A percentile compares a stretch with the other conserved stretches of the same genome.
Conservation (phyloP, 2,888 invertebrate species). For the Drosophila monieri region DNA sequence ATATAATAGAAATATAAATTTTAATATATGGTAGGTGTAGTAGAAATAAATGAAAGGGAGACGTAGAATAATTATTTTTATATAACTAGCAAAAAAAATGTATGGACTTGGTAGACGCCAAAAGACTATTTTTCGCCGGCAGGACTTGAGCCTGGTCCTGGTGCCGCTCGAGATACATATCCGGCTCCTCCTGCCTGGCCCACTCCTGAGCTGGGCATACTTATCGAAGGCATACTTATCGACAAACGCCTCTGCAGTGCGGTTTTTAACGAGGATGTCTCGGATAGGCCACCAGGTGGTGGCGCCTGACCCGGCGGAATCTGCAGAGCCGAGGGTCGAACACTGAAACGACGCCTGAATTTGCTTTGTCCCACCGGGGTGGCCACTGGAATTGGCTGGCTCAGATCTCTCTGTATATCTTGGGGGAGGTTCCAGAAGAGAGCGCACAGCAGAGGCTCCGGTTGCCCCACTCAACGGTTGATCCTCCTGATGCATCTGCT, state of each 20-base stretch:
- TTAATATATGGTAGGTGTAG: not conserved
- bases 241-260: conserved; percentile 82
- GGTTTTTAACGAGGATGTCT: conserved; percentile 68
- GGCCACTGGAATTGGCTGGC: not conserved
- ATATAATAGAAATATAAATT: not conserved
- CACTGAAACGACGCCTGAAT: conserved; percentile 82
- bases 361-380: conserved; percentile 54
- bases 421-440: conserved; percentile 81
- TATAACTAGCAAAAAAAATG: conserved; percentile 1
- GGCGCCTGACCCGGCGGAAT: conserved; percentile 83
- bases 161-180: conserved; percentile 3
- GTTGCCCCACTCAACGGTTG: not conserved
- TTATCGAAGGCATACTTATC: conserved; percentile 82
- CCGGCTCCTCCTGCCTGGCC: too few species aligned
- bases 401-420: conserved; percentile 74
- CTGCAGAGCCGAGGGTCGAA: conserved; percentile 82
- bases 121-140: conserved; percentile 3
- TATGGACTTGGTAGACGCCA: not conserved
- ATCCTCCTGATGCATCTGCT: not conserved
- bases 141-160: not conserved
- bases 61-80: not conserved
- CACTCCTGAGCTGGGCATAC: conserved; percentile 65
- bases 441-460: conserved; percentile 29
- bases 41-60: not conserved
- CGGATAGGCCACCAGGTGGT: conserved; percentile 67